phyloP scores from a whole-genome alignment of 2,797 vertebrate genomes.

The Erpetoichthys calabaricus region DNA sequence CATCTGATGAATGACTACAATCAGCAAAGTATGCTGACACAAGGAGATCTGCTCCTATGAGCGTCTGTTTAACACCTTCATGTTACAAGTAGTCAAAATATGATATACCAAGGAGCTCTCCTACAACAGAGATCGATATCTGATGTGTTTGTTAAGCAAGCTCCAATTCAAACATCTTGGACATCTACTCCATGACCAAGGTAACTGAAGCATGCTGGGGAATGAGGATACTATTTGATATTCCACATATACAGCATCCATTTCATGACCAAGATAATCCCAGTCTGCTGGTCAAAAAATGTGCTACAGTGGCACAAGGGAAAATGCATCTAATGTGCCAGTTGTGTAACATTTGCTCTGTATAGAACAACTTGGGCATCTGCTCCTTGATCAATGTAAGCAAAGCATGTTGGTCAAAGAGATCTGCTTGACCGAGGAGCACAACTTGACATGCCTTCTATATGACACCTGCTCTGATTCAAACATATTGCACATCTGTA shows the following conservation, averaged over 20 bases:
- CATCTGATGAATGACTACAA: too few relatives aligned
- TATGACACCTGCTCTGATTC: conserved; percentile 20
- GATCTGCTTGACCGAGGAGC: conserved; percentile 12
- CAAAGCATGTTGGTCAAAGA: conserved; percentile 10
- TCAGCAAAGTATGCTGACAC: too few relatives aligned
- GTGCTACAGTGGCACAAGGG: too few relatives aligned
- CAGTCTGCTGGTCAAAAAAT: too few relatives aligned
- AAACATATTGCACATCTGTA: conserved; percentile 25
- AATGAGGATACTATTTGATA: too few relatives aligned
- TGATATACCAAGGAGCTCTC: conserved; percentile 18
- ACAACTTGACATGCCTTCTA: conserved; percentile 20
- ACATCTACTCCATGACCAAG: conserved; percentile 28
- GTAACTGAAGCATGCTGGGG: conserved; percentile 7
- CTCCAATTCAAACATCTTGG: conserved; percentile 19
- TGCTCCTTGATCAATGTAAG: too few relatives aligned
- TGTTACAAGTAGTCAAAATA: too few relatives aligned
- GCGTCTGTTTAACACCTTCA: too few relatives aligned
- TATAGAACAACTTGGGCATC: too few relatives aligned
- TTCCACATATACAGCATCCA: not conserved
- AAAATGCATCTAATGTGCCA: too few relatives aligned
- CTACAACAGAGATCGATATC: conserved; percentile 12
- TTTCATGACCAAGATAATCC: not conserved
- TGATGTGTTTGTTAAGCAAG: conserved; percentile 25
- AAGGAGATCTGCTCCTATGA: too few relatives aligned
- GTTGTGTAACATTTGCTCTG: too few relatives aligned